phyloP scores from a whole-genome alignment of 2,797 vertebrate genomes.

The Sebastes steindachneri region DNA sequence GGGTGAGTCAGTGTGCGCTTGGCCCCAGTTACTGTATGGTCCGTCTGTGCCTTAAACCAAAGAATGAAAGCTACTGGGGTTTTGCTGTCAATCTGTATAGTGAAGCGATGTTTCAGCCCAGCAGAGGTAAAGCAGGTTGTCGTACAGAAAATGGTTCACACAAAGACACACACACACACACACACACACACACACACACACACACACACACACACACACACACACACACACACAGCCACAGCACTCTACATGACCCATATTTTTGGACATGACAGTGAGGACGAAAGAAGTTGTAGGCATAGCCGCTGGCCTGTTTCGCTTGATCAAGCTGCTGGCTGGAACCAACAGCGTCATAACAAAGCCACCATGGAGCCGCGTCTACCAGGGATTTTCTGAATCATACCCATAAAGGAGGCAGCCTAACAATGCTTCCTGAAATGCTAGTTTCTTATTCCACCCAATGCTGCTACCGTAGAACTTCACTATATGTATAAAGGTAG shows the following conservation, averaged over 20 bases:
- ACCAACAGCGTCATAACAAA: conserved; percentile 56
- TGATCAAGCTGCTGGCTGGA: conserved; percentile 66
- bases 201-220: conserved; percentile 2
- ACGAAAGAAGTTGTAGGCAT: conserved; percentile 56
- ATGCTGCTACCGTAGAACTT: neutral
- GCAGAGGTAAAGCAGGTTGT: conserved; percentile 18
- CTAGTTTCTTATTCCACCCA: conserved; percentile 5
- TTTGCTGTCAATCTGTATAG: conserved; percentile 27
- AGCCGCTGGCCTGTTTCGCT: conserved; percentile 64
- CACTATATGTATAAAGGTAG: neutral
- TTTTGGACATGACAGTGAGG: conserved; percentile 56
- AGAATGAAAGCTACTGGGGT: conserved; percentile 23
- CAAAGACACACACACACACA: conserved; percentile 2
- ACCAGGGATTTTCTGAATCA: conserved; percentile 58
- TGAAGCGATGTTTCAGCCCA: conserved; percentile 15
- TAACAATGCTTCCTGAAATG: conserved; percentile 26
- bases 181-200: neutral
- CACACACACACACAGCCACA: conserved; percentile 15
- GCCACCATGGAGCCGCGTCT: conserved; percentile 48
- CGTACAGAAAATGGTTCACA: conserved; percentile 1
- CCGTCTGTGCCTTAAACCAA: conserved; percentile 49
- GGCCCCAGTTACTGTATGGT: conserved; percentile 25
- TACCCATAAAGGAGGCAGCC: conserved; percentile 5
- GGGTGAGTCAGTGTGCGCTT: conserved; percentile 25
- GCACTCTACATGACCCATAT: conserved; percentile 71